These are phyloP conservation scores for Drosophila ficusphila DNA, from an alignment of 1,140 invertebrate genomes.

Conservation along the genomic window DNA sequence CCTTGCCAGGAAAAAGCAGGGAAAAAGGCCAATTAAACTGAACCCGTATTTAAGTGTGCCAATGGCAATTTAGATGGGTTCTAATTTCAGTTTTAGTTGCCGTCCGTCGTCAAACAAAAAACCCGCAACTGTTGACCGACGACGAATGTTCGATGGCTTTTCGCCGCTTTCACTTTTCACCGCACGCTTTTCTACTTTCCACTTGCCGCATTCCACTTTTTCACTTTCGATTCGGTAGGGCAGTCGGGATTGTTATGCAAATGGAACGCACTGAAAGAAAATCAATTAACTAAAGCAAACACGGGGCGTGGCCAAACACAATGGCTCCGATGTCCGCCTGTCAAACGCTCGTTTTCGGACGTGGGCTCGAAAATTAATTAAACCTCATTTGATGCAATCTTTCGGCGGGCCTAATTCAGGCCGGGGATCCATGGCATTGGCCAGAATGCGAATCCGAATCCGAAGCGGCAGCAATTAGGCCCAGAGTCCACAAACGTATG, in stretches of 20 bases:
- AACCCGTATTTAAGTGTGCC: slow-evolving; percentile 49
- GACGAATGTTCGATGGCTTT: slow-evolving; percentile 35
- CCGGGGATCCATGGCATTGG: slow-evolving; percentile 7
- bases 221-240: slow-evolving; percentile 14
- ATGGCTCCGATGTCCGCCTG: slow-evolving; percentile 36
- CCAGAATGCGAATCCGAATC: slow-evolving; percentile 15
- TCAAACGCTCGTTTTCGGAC: slow-evolving; percentile 30
- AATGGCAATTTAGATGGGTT: slow-evolving; percentile 32
- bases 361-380: slow-evolving; percentile 70
- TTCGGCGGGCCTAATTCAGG: slow-evolving; percentile 34
- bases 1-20: neutral
- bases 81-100: slow-evolving; percentile 41
- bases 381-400: slow-evolving; percentile 71
- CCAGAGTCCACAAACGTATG: slow-evolving; percentile 25
- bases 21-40: slow-evolving; percentile 34
- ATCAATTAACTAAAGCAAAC: slow-evolving; percentile 80
- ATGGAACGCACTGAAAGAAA: slow-evolving; percentile 76
- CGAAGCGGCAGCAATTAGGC: slow-evolving; percentile 57
- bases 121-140: slow-evolving; percentile 28
- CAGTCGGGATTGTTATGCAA: slow-evolving; percentile 65
- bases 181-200: slow-evolving; percentile 8
- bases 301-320: slow-evolving; percentile 41
- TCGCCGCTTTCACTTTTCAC: slow-evolving; percentile 38
- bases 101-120: slow-evolving; percentile 37
- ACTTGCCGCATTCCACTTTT: no score